Conservation (phyloP, 2,113 vertebrate genomes). For the Entomyzon cyanotis region DNA sequence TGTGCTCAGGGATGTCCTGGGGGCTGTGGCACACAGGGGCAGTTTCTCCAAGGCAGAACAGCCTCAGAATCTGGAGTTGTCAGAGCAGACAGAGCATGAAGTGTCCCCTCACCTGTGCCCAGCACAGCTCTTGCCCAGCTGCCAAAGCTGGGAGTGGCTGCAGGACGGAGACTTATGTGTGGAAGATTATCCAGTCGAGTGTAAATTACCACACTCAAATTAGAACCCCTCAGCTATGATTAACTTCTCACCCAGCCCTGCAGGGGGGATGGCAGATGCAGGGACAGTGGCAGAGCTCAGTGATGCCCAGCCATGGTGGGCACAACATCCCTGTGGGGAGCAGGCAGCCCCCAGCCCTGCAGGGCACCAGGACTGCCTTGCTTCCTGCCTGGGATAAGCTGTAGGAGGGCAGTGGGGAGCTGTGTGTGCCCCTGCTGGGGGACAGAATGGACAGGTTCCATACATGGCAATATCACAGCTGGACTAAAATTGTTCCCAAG, state of each 20-base stretch:
- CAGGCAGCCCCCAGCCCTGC: neutral
- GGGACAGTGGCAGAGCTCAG: neutral
- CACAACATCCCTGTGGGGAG: accelerated
- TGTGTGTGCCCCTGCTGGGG: accelerated
- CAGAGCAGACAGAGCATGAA: accelerated
- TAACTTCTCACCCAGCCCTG: accelerated
- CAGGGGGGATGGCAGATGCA: accelerated
- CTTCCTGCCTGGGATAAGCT: neutral
- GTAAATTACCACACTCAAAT: neutral
- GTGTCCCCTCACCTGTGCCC: neutral
- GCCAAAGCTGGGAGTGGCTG: neutral
- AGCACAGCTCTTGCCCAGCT: neutral
- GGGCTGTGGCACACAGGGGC: neutral
- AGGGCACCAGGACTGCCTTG: neutral
- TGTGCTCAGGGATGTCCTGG: accelerated
- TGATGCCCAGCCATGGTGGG: accelerated
- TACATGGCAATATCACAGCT: accelerated
- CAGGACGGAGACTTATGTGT: neutral
- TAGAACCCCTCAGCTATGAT: neutral
- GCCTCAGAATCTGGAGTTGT: neutral
- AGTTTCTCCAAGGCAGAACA: neutral
- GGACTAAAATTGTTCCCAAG: neutral
- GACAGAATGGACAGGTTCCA: accelerated
- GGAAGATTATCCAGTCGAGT: accelerated
- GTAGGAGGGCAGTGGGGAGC: neutral